Base-by-base conservation (phyloP, 2,113 vertebrate genomes). In the Gambusia affinis region DNA sequence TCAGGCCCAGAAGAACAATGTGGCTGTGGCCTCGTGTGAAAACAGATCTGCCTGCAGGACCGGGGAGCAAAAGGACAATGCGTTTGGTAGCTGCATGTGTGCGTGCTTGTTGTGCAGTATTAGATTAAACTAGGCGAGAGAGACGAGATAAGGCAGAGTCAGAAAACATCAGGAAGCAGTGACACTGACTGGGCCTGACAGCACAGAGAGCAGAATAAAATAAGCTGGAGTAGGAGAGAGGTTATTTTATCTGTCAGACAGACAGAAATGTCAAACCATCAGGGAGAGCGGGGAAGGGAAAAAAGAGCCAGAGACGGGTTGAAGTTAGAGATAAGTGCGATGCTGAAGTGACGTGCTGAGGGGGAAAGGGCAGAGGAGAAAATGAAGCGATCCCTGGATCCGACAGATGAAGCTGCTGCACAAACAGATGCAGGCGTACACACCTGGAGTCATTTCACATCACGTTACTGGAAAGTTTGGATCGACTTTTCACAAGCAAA, bases 1-100 rank as follows among this genome's bases (percentile, higher is more conserved):
- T 78, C 24, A n/a, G 51, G 51, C 51, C 63, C 15, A 71, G 60
- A 75, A 86, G 81, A 89, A 92, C 85, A 92, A 88, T 80, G 66
- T 67, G 17, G 64, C 22, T 17, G 15, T 28, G 22, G 76, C 64
- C 65, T 72, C 2, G 17, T 51, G 57, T 65, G 75, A 75, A 79
- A 75, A 67, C 64, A 35, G 39, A 64, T 60, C 57, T 22, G 57
- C 71, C 72, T 76, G 63, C 77, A 77, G 70, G 63, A 67, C 47
- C 60, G 51, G 67, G 72, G 22, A 66, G 66, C 6, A 14, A 70
- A 68, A 78, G 67, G 22, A 1, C 37, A 4, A 30, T 0, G 12
- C 61, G 54, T 22, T 51, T 51, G 44, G 44, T 29, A 30, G 51
- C 22, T 3, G 51, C 44, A 24, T 14, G 67, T 76, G 28, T 29